phyloP scores from a whole-genome alignment of 1,140 invertebrate species.

The Chironomus tepperi region DNA sequence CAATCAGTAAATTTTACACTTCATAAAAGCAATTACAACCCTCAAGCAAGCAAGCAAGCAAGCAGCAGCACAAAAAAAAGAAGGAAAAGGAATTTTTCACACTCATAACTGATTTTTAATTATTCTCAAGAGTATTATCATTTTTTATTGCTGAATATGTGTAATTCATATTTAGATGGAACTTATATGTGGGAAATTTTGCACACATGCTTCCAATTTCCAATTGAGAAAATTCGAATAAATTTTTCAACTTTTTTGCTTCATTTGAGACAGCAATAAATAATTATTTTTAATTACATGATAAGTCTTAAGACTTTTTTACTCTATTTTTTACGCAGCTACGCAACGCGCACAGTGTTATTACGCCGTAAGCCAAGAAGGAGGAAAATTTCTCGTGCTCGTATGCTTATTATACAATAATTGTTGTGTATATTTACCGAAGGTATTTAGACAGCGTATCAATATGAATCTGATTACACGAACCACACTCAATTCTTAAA shows the following conservation, averaged over 20 bases:
- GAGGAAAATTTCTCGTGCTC: too few species aligned
- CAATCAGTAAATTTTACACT: conserved; percentile 19
- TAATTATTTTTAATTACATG: conserved; percentile 15
- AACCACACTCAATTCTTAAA: neutral
- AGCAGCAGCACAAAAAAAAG: neutral
- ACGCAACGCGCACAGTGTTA: too few species aligned
- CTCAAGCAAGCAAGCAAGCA: neutral
- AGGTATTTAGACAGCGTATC: too few species aligned
- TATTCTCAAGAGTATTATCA: conserved; percentile 24
- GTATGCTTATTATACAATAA: too few species aligned
- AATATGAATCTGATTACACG: too few species aligned
- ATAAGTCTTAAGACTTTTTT: neutral
- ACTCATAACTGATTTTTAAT: conserved; percentile 22
- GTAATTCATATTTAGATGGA: neutral
- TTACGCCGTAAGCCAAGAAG: too few species aligned
- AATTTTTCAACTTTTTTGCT: neutral
- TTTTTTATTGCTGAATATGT: neutral
- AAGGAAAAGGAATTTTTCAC: neutral
- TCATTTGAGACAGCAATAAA: neutral
- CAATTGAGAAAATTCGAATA: neutral
- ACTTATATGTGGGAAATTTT: neutral
- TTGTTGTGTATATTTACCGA: too few species aligned
- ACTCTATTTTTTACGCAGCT: too few species aligned
- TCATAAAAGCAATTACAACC: conserved; percentile 18
- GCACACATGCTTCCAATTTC: neutral